Evolutionary conservation across 2,113 vertebrate species (phyloP).

Genomic region (Rhizomys pruinosus): DNA sequence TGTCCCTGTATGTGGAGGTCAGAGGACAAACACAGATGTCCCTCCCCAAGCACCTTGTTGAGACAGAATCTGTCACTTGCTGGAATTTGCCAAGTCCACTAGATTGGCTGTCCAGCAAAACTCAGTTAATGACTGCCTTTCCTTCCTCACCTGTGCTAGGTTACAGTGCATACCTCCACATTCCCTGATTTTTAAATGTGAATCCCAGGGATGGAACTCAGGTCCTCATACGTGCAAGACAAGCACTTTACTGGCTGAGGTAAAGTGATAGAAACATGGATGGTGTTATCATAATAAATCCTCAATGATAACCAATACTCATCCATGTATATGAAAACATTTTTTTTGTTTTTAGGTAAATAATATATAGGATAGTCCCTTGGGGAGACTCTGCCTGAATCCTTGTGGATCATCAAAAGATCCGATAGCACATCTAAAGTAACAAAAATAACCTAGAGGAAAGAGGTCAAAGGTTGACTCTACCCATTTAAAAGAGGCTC

Average conservation of each 20-base stretch:
- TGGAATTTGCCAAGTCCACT: background rate
- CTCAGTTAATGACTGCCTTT: background rate
- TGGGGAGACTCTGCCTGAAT: background rate
- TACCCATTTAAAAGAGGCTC: background rate
- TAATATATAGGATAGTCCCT: background rate
- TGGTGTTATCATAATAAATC: background rate
- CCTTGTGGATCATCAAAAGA: background rate
- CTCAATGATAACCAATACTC: background rate
- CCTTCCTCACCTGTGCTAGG: background rate
- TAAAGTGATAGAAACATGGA: background rate
- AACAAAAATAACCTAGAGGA: background rate
- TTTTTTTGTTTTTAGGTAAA: constrained; percentile 29
- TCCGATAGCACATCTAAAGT: background rate
- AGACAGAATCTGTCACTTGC: background rate
- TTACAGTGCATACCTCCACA: background rate
- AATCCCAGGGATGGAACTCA: background rate
- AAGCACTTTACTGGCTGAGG: background rate
- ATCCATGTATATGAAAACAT: background rate
- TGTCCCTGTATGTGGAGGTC: background rate
- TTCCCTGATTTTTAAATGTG: background rate
- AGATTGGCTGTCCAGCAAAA: background rate
- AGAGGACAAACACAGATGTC: background rate
- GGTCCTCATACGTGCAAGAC: background rate
- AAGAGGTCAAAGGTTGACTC: background rate
- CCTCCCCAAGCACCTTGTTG: background rate